Conservation (phyloP, 1,140 invertebrate species). For the Drosophila santomea region DNA sequence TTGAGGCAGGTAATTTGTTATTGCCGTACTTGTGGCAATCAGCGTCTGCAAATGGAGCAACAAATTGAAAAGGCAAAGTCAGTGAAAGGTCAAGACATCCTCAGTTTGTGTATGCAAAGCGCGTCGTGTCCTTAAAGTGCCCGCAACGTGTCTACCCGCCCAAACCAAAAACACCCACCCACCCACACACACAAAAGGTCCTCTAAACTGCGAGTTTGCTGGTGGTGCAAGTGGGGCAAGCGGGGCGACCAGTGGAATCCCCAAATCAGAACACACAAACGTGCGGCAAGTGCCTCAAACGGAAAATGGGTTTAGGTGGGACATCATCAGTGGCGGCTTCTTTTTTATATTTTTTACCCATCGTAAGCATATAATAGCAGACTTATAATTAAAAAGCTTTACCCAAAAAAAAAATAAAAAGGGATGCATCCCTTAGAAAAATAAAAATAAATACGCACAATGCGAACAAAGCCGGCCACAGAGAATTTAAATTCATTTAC, state of each 20-base stretch:
- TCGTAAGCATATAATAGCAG: conserved; percentile 42
- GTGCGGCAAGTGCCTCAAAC: conserved; percentile 15
- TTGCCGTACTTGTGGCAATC: conserved; percentile 77
- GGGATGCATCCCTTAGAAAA: conserved; percentile 10
- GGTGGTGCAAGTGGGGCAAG: conserved; percentile 4
- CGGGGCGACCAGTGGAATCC: conserved; percentile 39
- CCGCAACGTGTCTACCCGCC: conserved; percentile 55
- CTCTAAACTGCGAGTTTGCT: conserved; percentile 13
- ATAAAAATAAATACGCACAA: conserved; percentile 3
- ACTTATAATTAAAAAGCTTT: conserved; percentile 47
- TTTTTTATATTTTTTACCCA: conserved; percentile 22
- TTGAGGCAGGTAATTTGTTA: conserved; percentile 61
- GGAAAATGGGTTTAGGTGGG: neutral
- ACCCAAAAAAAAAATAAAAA: conserved; percentile 3
- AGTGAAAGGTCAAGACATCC: conserved; percentile 41
- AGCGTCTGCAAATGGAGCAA: conserved; percentile 71
- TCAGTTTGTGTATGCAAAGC: conserved; percentile 59
- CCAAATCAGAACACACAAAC: conserved; percentile 64
- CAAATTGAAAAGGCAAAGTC: conserved; percentile 53
- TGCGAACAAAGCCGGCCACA: conserved; percentile 13
- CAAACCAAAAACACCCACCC: conserved; percentile 3
- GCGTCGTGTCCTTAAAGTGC: conserved; percentile 73
- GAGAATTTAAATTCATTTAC: conserved; percentile 49
- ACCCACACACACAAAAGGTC: conserved; percentile 48
- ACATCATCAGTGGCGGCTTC: neutral